These are phyloP conservation scores for Antheraea pernyi DNA, from an alignment of 1,140 invertebrate species.

Conservation along the genomic window DNA sequence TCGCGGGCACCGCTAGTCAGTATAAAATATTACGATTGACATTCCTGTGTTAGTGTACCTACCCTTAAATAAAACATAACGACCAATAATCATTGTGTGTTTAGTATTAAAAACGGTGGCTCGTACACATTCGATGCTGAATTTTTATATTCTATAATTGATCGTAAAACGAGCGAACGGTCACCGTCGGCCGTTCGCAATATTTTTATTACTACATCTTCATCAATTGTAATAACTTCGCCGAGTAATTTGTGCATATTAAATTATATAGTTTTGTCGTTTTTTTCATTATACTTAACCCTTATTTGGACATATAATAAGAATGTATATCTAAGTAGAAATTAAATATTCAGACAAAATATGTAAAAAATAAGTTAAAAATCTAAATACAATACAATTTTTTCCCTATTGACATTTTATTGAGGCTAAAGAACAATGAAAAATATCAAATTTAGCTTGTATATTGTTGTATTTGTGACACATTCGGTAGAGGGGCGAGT, in stretches of 20 bases:
- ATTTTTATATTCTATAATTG: slow-evolving; percentile 39
- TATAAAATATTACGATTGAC: too few species aligned
- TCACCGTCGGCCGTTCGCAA: slow-evolving; percentile 8
- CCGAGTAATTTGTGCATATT: not conserved
- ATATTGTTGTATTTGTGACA: too few species aligned
- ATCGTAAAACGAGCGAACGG: slow-evolving; percentile 33
- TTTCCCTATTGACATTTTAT: too few species aligned
- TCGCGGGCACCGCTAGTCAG: too few species aligned
- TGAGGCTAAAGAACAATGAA: too few species aligned
- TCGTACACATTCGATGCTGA: slow-evolving; percentile 14
- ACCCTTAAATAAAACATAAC: slow-evolving; percentile 27
- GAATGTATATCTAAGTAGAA: too few species aligned
- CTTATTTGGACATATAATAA: too few species aligned
- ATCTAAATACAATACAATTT: too few species aligned
- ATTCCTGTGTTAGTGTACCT: not conserved
- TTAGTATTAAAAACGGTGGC: slow-evolving; percentile 28
- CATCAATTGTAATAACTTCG: not conserved
- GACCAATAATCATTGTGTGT: slow-evolving; percentile 33
- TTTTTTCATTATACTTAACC: not conserved
- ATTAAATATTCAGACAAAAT: too few species aligned
- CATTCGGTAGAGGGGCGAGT: too few species aligned
- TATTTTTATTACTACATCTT: not conserved
- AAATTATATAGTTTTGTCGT: not conserved
- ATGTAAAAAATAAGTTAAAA: too few species aligned
- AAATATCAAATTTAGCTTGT: too few species aligned